A percentile compares a stretch with the other conserved stretches of the same genome.
Conservation (phyloP, 2,888 invertebrate species). For the Pollenia labialis region DNA sequence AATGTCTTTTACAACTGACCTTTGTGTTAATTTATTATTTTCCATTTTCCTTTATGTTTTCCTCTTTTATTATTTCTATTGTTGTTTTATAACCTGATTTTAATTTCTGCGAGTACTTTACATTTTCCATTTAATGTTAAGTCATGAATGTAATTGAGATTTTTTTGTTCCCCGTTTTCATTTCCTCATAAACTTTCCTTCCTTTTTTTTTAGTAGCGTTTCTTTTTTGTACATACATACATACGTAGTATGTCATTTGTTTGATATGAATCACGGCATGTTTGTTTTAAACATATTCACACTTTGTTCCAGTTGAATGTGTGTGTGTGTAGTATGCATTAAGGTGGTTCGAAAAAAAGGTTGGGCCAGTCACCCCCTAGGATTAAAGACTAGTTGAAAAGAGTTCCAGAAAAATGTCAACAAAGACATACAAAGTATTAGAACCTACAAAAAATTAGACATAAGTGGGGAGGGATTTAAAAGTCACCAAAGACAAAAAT, state of each 20-base stretch:
- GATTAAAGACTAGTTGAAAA: too few relatives aligned
- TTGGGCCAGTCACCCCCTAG: too few relatives aligned
- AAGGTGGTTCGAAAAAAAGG: too few relatives aligned
- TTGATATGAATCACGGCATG: slow-evolving; percentile 33
- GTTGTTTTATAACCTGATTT: slow-evolving; percentile 50
- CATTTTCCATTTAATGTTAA: slow-evolving; percentile 79
- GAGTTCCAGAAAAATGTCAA: too few relatives aligned
- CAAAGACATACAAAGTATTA: too few relatives aligned
- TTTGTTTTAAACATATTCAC: not conserved
- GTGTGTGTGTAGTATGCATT: too few relatives aligned
- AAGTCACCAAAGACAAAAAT: too few relatives aligned
- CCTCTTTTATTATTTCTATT: slow-evolving; percentile 22
- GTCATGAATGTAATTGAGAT: slow-evolving; percentile 80
- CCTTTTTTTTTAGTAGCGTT: slow-evolving; percentile 5
- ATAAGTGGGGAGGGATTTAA: too few relatives aligned
- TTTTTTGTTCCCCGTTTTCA: slow-evolving; percentile 61
- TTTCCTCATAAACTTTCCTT: slow-evolving; percentile 31
- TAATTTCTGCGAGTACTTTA: slow-evolving; percentile 39
- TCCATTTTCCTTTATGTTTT: slow-evolving; percentile 29
- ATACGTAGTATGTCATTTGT: slow-evolving; percentile 27
- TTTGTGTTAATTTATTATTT: slow-evolving; percentile 69
- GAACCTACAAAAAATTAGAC: too few relatives aligned
- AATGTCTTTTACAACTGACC: slow-evolving; percentile 55
- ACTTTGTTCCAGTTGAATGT: not conserved
- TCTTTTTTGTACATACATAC: not conserved